Evolutionary conservation across 1,140 invertebrate genomes (phyloP), one percentile per base, ranked within the genome.

Genomic region (Drosophila sturtevanti): DNA sequence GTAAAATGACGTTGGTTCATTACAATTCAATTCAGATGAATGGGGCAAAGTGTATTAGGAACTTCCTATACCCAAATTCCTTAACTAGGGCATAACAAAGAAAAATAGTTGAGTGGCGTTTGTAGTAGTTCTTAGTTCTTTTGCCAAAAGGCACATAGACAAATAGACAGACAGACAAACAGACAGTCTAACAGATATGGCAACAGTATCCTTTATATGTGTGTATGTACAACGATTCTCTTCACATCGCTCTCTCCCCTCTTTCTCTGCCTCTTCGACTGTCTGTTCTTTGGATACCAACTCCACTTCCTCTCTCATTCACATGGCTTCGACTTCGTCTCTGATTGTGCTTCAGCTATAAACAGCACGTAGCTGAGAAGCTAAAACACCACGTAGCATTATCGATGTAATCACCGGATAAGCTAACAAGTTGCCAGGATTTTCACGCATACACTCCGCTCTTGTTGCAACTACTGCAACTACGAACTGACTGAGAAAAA

Each of bases 361-460:
- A 82, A 67, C 79, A 89, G 84, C 84, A 89, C 84, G 84, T 89
- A 89, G 79, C 73, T 66, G 63, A 70, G 64, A 66, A 89, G 84
- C 84, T 90, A 79, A 90, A 90, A 90, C 89, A 90, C 89, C 89
- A 91, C 89, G 89, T 91, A 91, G 87, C 84, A 89, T 89, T 91
- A 91, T 91, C 89, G 90, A 91, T 91, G 89, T 91, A 91, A 91
- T 91, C 89, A 91, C 89, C 89, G 89, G 86, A 91, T 91, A 91
- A 91, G 89, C 89, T 91, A 91, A 91, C 89, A 91, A 91, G 89
- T 91, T 91, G 90, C 75, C 86, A 90, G 85, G 89, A 91, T 91
- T 91, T 89, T 84, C 84, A 89, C 84, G 79, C 84, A 89, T 73
- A 89, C 74, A 89, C 79, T 82, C 54, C 59, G 24, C 41, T 44